Evolutionary conservation across 2,888 invertebrate species (phyloP).

Genomic region (Cordilura impudica): DNA sequence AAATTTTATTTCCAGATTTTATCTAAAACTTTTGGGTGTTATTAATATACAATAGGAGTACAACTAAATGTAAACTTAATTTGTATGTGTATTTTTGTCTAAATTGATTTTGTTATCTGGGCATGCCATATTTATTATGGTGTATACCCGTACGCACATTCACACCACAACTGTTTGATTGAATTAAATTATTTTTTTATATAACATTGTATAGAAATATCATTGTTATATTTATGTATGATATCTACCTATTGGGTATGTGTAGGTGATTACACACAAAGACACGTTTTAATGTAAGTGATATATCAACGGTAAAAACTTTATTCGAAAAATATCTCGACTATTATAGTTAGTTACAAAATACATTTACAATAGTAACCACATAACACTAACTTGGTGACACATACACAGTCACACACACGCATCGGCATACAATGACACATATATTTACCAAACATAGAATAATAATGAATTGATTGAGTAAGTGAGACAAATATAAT

Average conservation of each 20-base stretch:
- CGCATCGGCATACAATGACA: background rate
- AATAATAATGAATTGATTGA: constrained; percentile 62
- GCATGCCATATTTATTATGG: constrained; percentile 36
- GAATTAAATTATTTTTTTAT: constrained; percentile 13
- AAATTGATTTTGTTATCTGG: constrained; percentile 55
- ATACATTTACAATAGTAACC: no score
- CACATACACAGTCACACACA: background rate
- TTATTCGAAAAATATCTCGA: no score
- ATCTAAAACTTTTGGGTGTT: background rate
- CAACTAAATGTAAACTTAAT: background rate
- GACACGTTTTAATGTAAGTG: no score
- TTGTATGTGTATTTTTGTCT: constrained; percentile 1
- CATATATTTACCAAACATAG: constrained; percentile 18
- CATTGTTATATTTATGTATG: no score
- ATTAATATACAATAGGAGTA: background rate
- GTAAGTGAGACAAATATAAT: constrained; percentile 62
- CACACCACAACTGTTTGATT: background rate
- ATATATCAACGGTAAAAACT: no score
- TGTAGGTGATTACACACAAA: no score
- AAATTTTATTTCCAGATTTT: no score
- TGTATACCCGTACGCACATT: no score
- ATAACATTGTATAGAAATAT: no score
- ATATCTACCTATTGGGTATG: no score
- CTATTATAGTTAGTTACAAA: no score
- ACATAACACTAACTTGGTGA: no score